These are phyloP conservation scores for Threskiornis aethiopicus DNA, from an alignment of 2,797 vertebrate genomes.

Conservation along the genomic window DNA sequence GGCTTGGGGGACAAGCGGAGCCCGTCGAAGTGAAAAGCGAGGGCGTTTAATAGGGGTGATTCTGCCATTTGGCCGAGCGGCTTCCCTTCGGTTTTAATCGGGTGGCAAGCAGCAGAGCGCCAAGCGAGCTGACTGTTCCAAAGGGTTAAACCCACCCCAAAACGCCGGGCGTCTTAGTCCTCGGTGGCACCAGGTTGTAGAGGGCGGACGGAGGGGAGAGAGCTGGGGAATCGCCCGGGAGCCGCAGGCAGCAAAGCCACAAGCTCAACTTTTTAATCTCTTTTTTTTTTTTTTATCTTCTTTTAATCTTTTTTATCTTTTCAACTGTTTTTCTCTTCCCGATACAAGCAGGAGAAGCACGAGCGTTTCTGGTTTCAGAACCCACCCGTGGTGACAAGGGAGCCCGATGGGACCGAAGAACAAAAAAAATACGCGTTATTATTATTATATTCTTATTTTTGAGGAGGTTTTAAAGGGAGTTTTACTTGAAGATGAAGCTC, in stretches of 20 bases:
- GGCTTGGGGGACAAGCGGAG: neutral
- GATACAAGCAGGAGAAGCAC: neutral
- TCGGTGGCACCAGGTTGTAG: rapidly evolving
- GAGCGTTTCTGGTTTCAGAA: neutral
- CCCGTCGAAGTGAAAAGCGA: no score
- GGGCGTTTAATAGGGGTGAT: neutral
- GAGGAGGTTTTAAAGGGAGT: neutral
- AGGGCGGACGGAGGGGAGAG: neutral
- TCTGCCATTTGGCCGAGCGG: rapidly evolving
- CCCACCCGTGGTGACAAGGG: neutral
- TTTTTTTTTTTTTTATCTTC: no score
- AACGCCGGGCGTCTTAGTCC: rapidly evolving
- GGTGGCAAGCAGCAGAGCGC: neutral
- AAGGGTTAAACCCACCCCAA: neutral
- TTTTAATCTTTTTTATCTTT: no score
- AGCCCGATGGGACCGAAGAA: neutral
- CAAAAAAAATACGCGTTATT: no score
- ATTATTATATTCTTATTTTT: neutral
- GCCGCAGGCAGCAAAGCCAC: neutral
- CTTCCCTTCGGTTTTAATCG: rapidly evolving
- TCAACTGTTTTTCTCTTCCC: neutral
- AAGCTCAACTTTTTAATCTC: neutral
- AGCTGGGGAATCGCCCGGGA: neutral
- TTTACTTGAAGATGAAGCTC: neutral
- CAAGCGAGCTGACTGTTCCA: neutral